These are phyloP conservation scores for Podabrus alpinus DNA, from an alignment of 2,888 invertebrate species.

Conservation along the genomic window DNA sequence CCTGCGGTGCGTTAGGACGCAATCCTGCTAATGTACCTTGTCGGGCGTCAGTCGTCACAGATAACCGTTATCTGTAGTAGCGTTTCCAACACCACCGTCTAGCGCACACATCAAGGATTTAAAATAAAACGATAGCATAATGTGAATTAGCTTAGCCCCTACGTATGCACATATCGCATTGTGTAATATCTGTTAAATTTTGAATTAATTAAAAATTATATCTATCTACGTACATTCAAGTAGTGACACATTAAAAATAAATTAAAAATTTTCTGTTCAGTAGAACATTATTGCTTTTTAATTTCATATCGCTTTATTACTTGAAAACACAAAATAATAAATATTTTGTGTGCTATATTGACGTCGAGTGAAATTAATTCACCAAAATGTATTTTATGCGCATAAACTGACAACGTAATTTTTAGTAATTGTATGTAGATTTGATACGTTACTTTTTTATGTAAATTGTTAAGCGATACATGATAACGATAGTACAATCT, in stretches of 20 bases:
- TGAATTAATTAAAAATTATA: not conserved
- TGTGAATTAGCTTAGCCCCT: not conserved
- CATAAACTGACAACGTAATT: slow-evolving; percentile 20
- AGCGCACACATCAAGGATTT: slow-evolving; percentile 32
- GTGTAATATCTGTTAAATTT: not conserved
- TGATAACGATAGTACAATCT: slow-evolving; percentile 33
- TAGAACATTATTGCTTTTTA: not conserved
- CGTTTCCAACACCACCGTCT: slow-evolving; percentile 34
- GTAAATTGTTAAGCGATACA: slow-evolving; percentile 31
- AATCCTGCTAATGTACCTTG: slow-evolving; percentile 45
- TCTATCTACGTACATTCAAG: not conserved
- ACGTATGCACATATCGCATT: not conserved
- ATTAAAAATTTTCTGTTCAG: not conserved
- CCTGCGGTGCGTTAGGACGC: slow-evolving; percentile 32
- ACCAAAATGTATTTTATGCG: slow-evolving; percentile 5
- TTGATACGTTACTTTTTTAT: slow-evolving; percentile 28
- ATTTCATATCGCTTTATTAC: not conserved
- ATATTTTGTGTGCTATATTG: not conserved
- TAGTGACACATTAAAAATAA: not conserved
- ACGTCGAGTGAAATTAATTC: not conserved
- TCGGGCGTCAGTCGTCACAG: slow-evolving; percentile 44
- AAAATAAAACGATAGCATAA: not conserved
- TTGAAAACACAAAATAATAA: not conserved
- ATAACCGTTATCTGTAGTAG: slow-evolving; percentile 44
- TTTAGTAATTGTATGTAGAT: slow-evolving; percentile 29